Conservation (phyloP, 1,140 invertebrate species). For the Zaprionus vittiger region DNA sequence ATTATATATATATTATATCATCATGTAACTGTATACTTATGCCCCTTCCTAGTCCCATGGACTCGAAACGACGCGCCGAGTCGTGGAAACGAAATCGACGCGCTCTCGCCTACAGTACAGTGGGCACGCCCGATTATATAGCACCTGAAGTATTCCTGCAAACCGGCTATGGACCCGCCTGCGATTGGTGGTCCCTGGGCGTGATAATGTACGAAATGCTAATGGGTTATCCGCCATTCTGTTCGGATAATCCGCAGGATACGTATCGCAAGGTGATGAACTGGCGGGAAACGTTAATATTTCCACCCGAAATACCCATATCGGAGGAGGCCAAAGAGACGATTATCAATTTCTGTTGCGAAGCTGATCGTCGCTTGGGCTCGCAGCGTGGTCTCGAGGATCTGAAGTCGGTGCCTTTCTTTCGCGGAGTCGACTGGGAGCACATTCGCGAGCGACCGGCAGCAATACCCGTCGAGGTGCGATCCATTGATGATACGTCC, state of each 20-base stretch:
- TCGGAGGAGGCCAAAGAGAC: constrained; percentile 96
- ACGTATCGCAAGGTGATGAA: constrained; percentile 99
- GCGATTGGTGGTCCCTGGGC: constrained; percentile 99
- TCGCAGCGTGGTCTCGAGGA: constrained; percentile 95
- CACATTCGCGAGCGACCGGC: constrained; percentile 98
- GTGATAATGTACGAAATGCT: constrained; percentile 99
- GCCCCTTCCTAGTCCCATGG: constrained; percentile 90
- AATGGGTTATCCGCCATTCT: constrained; percentile 99
- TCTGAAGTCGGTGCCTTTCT: constrained; percentile 94
- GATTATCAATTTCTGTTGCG: constrained; percentile 96
- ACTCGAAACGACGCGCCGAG: constrained; percentile 98
- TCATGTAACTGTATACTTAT: not conserved
- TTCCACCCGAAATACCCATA: constrained; percentile 99
- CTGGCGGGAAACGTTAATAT: constrained; percentile 98
- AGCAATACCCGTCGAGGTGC: constrained; percentile 97
- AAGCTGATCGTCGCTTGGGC: constrained; percentile 95
- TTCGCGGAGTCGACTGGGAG: constrained; percentile 97
- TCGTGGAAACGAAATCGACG: constrained; percentile 98
- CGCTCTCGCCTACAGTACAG: constrained; percentile 97
- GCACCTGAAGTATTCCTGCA: constrained; percentile 97
- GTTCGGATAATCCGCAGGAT: constrained; percentile 99
- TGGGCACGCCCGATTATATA: constrained; percentile 99
- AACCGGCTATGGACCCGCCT: constrained; percentile 98
- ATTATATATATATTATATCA: not conserved
- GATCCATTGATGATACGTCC: constrained; percentile 98